Evolutionary conservation across 2,113 vertebrate species (phyloP).

Genomic region (Sceloporus tristichus): DNA sequence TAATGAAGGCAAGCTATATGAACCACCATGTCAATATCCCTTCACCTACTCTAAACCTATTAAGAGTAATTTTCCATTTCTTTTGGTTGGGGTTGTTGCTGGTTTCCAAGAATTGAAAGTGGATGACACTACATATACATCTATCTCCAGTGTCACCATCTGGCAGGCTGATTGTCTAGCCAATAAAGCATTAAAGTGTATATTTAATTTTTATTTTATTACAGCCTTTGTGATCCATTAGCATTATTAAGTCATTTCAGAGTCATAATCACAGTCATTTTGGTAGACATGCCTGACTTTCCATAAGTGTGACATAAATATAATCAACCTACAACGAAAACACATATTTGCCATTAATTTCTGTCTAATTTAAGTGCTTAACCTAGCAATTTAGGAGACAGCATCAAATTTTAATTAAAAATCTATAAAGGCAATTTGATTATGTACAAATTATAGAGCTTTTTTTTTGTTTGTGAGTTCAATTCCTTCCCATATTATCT

Average conservation of each 20-base stretch:
- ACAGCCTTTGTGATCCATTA: constrained; percentile 48
- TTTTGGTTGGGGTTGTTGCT: background rate
- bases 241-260: constrained; percentile 46
- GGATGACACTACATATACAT: background rate
- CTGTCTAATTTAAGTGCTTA: constrained; percentile 19
- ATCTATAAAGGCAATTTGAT: constrained; percentile 51
- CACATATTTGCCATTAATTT: constrained; percentile 5
- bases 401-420: constrained; percentile 55
- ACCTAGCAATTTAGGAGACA: constrained; percentile 30
- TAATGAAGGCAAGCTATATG: constrained; percentile 22
- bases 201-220: constrained; percentile 43
- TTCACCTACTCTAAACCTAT: background rate
- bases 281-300: constrained; percentile 4
- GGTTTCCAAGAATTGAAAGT: rapidly evolving
- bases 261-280: constrained; percentile 48
- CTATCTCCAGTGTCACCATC: background rate
- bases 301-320: constrained; percentile 16
- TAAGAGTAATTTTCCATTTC: constrained; percentile 6
- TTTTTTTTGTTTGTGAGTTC: background rate
- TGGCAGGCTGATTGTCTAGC: background rate
- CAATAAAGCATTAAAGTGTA: constrained; percentile 18
- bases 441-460: constrained; percentile 5
- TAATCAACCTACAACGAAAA: constrained; percentile 19
- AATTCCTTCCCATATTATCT: background rate
- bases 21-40: constrained; percentile 7